Evolutionary conservation across 2,888 invertebrate species (phyloP).

Genomic region (Linnaemya vulpina): DNA sequence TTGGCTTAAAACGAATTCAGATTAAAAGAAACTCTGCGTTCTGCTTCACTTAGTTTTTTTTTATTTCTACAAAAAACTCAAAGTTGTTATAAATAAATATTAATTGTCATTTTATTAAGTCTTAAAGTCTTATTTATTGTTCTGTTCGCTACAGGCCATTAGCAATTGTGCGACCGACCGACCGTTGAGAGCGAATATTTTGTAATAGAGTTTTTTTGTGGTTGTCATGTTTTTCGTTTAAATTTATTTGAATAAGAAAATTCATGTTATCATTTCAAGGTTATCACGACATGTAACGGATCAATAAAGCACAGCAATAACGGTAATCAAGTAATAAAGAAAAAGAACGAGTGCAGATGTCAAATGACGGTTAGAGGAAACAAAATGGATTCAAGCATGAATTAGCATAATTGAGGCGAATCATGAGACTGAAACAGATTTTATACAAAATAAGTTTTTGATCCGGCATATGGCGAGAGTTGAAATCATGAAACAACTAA

Average conservation of each 20-base stretch:
- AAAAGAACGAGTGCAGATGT: constrained; percentile 47
- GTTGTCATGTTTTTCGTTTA: constrained; percentile 28
- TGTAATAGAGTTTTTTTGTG: constrained; percentile 44
- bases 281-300: constrained; percentile 79
- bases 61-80: constrained; percentile 2
- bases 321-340: constrained; percentile 39
- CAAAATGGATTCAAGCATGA: constrained; percentile 56
- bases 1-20: constrained; percentile 7
- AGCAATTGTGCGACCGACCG: background rate
- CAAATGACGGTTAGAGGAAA: constrained; percentile 42
- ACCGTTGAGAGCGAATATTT: constrained; percentile 40
- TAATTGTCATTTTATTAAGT: constrained; percentile 43
- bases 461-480: no score
- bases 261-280: constrained; percentile 78
- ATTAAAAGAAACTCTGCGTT: constrained; percentile 34
- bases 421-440: background rate
- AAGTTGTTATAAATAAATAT: constrained; percentile 28
- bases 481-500: no score
- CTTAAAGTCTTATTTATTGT: constrained; percentile 7
- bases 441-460: no score
- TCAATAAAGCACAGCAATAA: constrained; percentile 72
- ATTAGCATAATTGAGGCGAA: constrained; percentile 60
- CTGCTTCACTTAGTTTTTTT: constrained; percentile 44
- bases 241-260: constrained; percentile 56
- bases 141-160: constrained; percentile 1